phyloP scores from a whole-genome alignment of 2,797 vertebrate genomes.

The Anguilla anguilla region DNA sequence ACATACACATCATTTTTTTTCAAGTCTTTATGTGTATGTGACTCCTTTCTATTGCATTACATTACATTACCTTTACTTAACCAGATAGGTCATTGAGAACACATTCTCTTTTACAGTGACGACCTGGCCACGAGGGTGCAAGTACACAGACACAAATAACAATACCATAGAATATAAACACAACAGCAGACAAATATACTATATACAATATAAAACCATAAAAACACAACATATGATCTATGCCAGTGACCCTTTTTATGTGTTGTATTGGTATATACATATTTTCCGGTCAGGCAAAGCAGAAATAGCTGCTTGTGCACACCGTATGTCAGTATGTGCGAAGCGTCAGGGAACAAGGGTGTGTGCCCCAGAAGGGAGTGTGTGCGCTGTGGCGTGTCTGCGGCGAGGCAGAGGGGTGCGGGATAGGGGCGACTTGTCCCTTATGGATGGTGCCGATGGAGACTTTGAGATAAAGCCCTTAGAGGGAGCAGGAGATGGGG shows the following conservation, averaged over 20 bases:
- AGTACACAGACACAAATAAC: too few relatives aligned
- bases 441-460: conserved; percentile 38
- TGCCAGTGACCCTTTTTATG: conserved; percentile 30
- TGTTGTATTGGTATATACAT: conserved; percentile 40
- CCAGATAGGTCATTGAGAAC: too few relatives aligned
- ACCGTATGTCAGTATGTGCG: conserved; percentile 42
- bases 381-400: conserved; percentile 22
- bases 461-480: conserved; percentile 39
- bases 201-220: too few relatives aligned
- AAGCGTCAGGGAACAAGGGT: conserved; percentile 31
- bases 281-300: conserved; percentile 47
- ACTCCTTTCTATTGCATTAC: too few relatives aligned
- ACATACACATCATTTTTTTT: too few relatives aligned
- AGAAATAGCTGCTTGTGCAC: conserved; percentile 10
- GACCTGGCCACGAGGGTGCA: too few relatives aligned
- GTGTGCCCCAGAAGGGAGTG: conserved; percentile 19
- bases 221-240: background rate
- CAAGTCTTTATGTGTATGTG: too few relatives aligned
- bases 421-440: conserved; percentile 48
- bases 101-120: too few relatives aligned
- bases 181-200: too few relatives aligned
- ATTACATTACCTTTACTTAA: too few relatives aligned
- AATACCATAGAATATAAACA: too few relatives aligned
- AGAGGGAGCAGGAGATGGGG: background rate
- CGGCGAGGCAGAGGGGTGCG: conserved; percentile 35